These are phyloP conservation scores for Gila robusta DNA, from an alignment of 2,797 vertebrate species.

Conservation along the genomic window DNA sequence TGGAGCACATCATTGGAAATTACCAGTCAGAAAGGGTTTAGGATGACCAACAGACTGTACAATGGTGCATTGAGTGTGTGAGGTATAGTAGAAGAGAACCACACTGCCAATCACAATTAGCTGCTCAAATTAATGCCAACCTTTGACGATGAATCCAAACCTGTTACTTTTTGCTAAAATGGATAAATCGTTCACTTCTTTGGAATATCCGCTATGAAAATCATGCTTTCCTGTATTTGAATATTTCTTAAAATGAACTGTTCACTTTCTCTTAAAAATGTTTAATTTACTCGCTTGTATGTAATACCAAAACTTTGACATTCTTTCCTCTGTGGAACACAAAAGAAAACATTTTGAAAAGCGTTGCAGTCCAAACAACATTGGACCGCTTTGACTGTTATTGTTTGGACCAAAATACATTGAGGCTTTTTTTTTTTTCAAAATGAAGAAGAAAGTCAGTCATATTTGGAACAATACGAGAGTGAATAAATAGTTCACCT, in stretches of 20 bases:
- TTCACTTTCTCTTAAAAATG: not conserved
- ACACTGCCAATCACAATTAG: slow-evolving; percentile 70
- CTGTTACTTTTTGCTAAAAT: slow-evolving; percentile 55
- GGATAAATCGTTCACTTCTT: not conserved
- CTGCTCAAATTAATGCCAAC: slow-evolving; percentile 68
- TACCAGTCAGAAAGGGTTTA: not conserved
- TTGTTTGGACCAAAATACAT: not conserved
- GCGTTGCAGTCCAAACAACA: not conserved
- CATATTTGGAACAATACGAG: not conserved
- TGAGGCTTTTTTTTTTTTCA: not conserved
- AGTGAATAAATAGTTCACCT: not conserved
- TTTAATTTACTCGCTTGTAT: not conserved
- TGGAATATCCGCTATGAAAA: not conserved
- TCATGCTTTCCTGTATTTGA: not conserved
- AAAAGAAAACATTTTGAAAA: not conserved
- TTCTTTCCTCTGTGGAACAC: not conserved
- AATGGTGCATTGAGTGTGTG: not conserved
- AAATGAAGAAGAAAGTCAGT: not conserved
- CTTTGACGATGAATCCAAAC: slow-evolving; percentile 66
- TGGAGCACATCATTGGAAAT: not conserved
- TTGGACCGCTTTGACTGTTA: not conserved
- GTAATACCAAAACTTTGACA: not conserved
- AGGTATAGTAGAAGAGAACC: slow-evolving; percentile 36
- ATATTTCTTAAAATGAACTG: not conserved
- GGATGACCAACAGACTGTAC: not conserved